Evolutionary conservation across 2,888 invertebrate genomes (phyloP), one percentile per base, ranked within the genome.

Genomic region (Doris montereyensis): DNA sequence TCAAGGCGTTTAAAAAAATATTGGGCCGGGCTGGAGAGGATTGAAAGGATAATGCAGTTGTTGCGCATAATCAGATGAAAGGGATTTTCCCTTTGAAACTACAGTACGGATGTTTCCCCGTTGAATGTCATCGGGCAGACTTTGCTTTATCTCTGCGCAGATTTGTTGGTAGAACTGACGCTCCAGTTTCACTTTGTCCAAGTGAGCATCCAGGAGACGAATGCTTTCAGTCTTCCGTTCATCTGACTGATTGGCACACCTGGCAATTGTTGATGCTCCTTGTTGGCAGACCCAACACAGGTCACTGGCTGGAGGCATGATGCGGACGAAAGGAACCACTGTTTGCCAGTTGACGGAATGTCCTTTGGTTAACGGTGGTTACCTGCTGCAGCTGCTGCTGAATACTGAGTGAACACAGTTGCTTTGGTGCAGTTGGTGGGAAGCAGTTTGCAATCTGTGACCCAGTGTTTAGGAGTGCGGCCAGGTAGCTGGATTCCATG

Each of bases 11-110:
- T 82, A 58, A 58, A 84, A 82, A 76, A 83, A n/a, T 17, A 83
- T 65, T 0, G 82, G 83, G 4, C 84, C 83, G 68, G 84, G 83
- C 72, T 84, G 84, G 34, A 76, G 65, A 17, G 84, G 83, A 65
- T 82, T 60, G 21, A 35, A 71, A 2, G 83, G 83, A 41, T 77
- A 83, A 32, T 83, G 82, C 10, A 83, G 13, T 60, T 83, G 82
- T 58, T 83, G 83, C 8, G 83, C 80, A 75, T 72, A 73, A 67
- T 80, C 78, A 30, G 70, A 76, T 17, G 57, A 62, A 13, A 58
- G 13, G 78, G 52, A 24, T 32, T 17, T n/a, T 34, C 21, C 41
- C 24, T 8, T 17, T 24, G 26, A 72, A 72, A 24, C 52, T 52
- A n/a, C n/a, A n/a, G n/a, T n/a, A n/a, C n/a, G n/a, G n/a, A n/a